Base-by-base conservation (phyloP, 2,797 vertebrate genomes). In the Enoplosus armatus region DNA sequence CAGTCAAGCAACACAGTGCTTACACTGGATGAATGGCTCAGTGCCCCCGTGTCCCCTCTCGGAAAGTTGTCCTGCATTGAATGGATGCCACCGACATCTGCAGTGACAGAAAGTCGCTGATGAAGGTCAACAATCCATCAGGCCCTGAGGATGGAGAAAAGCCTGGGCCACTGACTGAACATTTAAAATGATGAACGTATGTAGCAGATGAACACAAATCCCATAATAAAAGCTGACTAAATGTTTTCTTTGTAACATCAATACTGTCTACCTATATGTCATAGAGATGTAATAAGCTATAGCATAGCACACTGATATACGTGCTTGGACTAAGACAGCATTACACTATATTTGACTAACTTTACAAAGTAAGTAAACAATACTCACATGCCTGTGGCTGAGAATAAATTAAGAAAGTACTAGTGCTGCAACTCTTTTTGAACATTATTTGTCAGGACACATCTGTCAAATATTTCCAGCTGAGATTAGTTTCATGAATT, bases 81-180 rank as follows among this genome's bases (percentile, higher is more conserved):
- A 83, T 77, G 72, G 80, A 85, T 84, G 84, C 75, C 31, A 69
- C 74, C 77, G 89, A 91, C 73, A 80, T 87, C 72, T 70, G 81
- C 89, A 83, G 87, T 87, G 91, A 93, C 93, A 93, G 83, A 85
- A 84, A 89, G 89, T 88, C 89, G 83, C 67, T 58, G 83, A 83
- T 87, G 89, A 93, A 93, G 87, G 91, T 92, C 85, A 92, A 69
- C 72, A 84, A 89, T 91, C 80, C 79, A 85, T 88, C 81, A 85
- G 67, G 63, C 61, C 59, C 59, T 7, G 61, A 82, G 76, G 79
- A 85, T 37, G 70, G 76, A 69, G 48, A 66, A 80, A 79, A 65
- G 33, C 31, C 29, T 9, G 9, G 55, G 60, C 58, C 50, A 71
- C 54, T 75, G 56, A 82, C 76, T 47, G 75, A 70, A 72, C 80